Evolutionary conservation across 2,113 vertebrate genomes (phyloP).

Genomic region (Tamias sibiricus): DNA sequence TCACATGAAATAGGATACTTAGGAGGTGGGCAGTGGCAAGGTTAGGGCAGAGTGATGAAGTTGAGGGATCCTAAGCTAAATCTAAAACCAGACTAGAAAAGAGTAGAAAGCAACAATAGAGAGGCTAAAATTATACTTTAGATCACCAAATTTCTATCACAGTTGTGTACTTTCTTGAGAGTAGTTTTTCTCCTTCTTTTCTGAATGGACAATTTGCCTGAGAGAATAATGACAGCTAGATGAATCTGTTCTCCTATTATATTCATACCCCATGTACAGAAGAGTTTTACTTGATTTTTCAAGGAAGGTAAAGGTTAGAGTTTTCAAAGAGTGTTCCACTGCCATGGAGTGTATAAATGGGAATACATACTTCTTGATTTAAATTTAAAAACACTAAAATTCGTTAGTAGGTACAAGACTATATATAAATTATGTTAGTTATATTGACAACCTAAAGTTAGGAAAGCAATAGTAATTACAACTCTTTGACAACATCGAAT

Average conservation of each 20-base stretch:
- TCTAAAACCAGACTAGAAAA: neutral
- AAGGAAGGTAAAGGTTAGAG: neutral
- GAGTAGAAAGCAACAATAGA: neutral
- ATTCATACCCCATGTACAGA: neutral
- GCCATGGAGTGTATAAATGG: neutral
- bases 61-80: neutral
- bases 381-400: neutral
- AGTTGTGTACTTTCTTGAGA: neutral
- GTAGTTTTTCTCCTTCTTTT: neutral
- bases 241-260: neutral
- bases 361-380: neutral
- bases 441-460: neutral
- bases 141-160: neutral
- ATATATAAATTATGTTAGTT: neutral
- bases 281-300: constrained; percentile 20
- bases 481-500: neutral
- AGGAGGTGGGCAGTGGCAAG: neutral
- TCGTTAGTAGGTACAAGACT: neutral
- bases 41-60: neutral
- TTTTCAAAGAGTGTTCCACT: neutral
- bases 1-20: neutral
- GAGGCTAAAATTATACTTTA: neutral
- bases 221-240: neutral
- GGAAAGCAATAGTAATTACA: neutral
- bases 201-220: neutral